Conservation (phyloP, 2,113 vertebrate genomes). For the Trematocara zebra region DNA sequence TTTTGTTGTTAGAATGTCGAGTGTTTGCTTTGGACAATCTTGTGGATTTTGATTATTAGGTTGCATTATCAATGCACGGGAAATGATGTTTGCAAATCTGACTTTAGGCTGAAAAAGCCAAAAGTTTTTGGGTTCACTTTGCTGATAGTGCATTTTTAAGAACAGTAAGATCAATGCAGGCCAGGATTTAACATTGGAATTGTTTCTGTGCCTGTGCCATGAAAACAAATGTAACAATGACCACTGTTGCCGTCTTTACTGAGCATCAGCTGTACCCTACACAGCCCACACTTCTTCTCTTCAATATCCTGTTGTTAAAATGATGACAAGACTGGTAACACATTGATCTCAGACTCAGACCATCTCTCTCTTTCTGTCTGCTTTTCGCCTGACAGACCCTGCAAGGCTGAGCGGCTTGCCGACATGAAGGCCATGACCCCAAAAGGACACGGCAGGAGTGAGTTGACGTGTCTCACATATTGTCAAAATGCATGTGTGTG, state of each 20-base stretch:
- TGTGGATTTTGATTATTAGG: slow-evolving; percentile 24
- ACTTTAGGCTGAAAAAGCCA: neutral
- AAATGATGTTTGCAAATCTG: neutral
- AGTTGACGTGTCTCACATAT: slow-evolving; percentile 12
- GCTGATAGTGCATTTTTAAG: slow-evolving; percentile 29
- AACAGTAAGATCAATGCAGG: neutral
- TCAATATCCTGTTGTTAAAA: neutral
- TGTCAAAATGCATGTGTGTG: neutral
- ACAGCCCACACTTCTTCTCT: neutral
- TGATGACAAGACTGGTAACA: neutral
- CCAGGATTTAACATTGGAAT: neutral
- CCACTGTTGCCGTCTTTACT: neutral
- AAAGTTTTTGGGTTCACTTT: slow-evolving; percentile 1
- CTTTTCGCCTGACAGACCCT: slow-evolving; percentile 32
- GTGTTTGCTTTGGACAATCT: slow-evolving; percentile 20
- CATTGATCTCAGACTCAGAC: neutral
- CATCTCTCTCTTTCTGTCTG: neutral
- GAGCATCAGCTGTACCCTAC: neutral
- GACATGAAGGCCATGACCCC: slow-evolving; percentile 16
- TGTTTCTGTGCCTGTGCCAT: neutral
- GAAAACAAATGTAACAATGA: neutral
- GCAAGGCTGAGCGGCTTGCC: neutral
- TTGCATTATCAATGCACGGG: slow-evolving; percentile 17
- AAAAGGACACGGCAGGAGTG: slow-evolving; percentile 34
- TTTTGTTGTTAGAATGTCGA: slow-evolving; percentile 17